A percentile compares a stretch with the other conserved stretches of the same genome.
phyloP scores from a whole-genome alignment of 2,797 vertebrate species.

The Amblyraja radiata region DNA sequence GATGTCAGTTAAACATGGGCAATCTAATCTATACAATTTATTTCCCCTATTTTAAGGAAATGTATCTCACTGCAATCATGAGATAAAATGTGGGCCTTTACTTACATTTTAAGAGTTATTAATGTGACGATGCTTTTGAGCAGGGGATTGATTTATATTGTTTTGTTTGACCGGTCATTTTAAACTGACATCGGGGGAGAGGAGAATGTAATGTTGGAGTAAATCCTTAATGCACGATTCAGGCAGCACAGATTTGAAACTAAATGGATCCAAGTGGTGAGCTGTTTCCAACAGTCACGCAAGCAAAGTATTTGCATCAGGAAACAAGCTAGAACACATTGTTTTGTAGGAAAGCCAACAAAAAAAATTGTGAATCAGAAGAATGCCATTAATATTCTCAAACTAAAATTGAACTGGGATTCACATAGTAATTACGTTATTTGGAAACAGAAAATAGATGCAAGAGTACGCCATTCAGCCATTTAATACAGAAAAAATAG shows the following conservation, averaged over 20 bases:
- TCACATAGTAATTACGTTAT: background rate
- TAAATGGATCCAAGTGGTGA: background rate
- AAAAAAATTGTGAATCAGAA: background rate
- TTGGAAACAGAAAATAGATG: too few species aligned
- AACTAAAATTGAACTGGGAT: constrained; percentile 19
- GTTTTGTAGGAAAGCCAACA: background rate
- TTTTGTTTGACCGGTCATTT: background rate
- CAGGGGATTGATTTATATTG: background rate
- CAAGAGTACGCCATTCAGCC: too few species aligned
- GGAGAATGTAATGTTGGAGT: background rate
- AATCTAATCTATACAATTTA: background rate
- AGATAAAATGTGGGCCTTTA: background rate
- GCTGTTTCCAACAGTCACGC: constrained; percentile 18
- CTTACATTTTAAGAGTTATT: background rate
- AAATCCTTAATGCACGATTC: background rate
- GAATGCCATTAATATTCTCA: background rate
- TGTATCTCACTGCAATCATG: background rate
- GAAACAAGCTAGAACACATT: constrained; percentile 22
- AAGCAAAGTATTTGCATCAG: constrained; percentile 12
- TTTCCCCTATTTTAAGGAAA: background rate
- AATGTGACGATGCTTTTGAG: background rate
- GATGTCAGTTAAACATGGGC: background rate
- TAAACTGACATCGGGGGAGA: background rate
- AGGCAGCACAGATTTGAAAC: background rate
- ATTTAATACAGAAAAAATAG: too few species aligned